Conservation (phyloP, 2,888 invertebrate genomes). For the Drosophila gaucha region DNA sequence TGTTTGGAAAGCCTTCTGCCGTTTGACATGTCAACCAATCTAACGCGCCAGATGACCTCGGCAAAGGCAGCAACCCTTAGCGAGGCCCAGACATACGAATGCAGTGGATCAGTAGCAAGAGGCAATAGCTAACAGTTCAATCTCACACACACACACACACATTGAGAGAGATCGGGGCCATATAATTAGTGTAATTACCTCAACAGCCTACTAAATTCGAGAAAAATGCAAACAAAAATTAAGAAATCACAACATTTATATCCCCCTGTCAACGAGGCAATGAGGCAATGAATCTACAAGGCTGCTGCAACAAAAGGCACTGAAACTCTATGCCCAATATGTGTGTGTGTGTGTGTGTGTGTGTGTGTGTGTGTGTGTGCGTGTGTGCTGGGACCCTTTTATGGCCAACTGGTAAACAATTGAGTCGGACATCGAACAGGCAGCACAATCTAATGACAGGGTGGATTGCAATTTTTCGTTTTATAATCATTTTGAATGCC, state of each 20-base stretch:
- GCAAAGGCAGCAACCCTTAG: conserved; percentile 59
- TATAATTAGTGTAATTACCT: conserved; percentile 80
- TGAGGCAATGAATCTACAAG: conserved; percentile 43
- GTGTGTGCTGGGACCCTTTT: conserved; percentile 39
- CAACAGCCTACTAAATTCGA: conserved; percentile 79
- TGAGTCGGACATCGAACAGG: conserved; percentile 49
- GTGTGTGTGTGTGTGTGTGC: conserved; percentile 12
- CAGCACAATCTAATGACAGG: conserved; percentile 69
- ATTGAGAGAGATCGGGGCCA: conserved; percentile 38
- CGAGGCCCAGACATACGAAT: conserved; percentile 3
- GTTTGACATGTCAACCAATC: conserved; percentile 57
- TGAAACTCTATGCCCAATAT: conserved; percentile 35
- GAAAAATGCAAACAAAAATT: conserved; percentile 81
- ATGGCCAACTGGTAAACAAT: conserved; percentile 54
- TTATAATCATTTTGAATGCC: conserved; percentile 38
- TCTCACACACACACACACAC: conserved; percentile 8
- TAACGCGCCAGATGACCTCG: conserved; percentile 54
- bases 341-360: conserved; percentile 3
- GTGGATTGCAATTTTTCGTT: conserved; percentile 70
- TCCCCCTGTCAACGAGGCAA: conserved; percentile 70
- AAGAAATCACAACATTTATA: conserved; percentile 82
- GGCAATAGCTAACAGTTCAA: conserved; percentile 31
- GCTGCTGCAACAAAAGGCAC: conserved; percentile 40
- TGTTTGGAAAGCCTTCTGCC: conserved; percentile 34
- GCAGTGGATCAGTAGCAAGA: neutral